These are phyloP conservation scores for Frieseomelitta varia DNA, from an alignment of 1,140 invertebrate genomes.

Conservation along the genomic window DNA sequence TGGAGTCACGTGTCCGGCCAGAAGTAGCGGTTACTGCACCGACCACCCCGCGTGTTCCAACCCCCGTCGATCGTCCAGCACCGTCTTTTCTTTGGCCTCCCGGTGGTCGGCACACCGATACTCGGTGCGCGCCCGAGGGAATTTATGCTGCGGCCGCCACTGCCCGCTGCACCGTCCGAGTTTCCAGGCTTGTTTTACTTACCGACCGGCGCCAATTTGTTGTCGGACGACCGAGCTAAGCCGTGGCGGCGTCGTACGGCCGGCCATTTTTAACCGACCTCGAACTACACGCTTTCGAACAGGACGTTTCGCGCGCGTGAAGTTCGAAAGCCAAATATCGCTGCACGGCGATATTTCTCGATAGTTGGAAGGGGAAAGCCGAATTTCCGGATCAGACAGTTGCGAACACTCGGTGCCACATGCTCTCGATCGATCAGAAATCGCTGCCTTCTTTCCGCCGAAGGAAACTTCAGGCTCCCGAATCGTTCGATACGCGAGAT, in stretches of 20 bases:
- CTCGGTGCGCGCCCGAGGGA: constrained; percentile 6
- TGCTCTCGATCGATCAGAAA: not conserved
- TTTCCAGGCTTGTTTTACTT: constrained; percentile 70
- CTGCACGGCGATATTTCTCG: not conserved
- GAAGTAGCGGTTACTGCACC: not conserved
- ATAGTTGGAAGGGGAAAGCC: not conserved
- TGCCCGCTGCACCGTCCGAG: constrained; percentile 28
- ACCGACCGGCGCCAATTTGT: constrained; percentile 70
- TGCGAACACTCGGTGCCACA: constrained; percentile 10
- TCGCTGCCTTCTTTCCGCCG: constrained; percentile 14
- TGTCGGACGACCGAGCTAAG: constrained; percentile 48
- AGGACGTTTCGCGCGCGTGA: not conserved
- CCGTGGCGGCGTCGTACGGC: constrained; percentile 18
- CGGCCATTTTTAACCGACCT: constrained; percentile 51
- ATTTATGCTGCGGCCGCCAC: constrained; percentile 67
- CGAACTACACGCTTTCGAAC: not conserved
- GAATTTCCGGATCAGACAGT: constrained; percentile 17
- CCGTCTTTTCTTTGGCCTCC: constrained; percentile 35
- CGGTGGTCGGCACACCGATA: not conserved
- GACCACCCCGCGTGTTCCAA: not conserved
- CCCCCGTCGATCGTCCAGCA: constrained; percentile 10
- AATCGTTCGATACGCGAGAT: not conserved
- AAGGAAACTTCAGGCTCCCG: not conserved
- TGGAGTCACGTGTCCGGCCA: constrained; percentile 13
- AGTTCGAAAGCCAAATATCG: not conserved